Evolutionary conservation across 2,888 invertebrate genomes (phyloP).

Genomic region (Matsumyia berberina): DNA sequence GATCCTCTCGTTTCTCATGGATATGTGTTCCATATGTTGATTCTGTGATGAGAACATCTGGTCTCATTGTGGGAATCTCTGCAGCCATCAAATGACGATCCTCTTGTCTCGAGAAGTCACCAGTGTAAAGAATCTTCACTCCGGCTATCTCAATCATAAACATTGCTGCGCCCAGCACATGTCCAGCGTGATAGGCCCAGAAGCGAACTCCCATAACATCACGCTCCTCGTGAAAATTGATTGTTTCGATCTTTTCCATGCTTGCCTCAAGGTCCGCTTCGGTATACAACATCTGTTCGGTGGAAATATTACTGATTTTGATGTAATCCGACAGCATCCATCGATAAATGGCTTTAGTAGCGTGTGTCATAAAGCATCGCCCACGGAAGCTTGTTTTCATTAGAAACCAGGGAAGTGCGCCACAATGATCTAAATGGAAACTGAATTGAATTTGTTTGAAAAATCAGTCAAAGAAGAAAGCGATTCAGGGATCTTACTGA

Average conservation of each 20-base stretch:
- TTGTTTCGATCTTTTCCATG: constrained; percentile 99
- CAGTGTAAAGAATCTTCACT: constrained; percentile 97
- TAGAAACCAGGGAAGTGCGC: constrained; percentile 98
- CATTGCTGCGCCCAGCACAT: constrained; percentile 99
- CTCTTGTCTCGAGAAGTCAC: constrained; percentile 99
- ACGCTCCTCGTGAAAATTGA: constrained; percentile 99
- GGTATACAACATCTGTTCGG: constrained; percentile 98
- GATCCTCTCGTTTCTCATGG: constrained; percentile 98
- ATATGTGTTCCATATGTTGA: constrained; percentile 99
- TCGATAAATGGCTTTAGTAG: constrained; percentile 99
- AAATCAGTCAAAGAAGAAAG: background rate
- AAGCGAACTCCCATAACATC: constrained; percentile 98
- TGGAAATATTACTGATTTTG: constrained; percentile 98
- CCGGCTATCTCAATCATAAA: constrained; percentile 99
- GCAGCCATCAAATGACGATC: constrained; percentile 99
- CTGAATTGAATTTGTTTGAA: constrained; percentile 85
- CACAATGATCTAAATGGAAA: constrained; percentile 99
- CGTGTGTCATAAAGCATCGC: constrained; percentile 99
- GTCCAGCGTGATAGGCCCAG: constrained; percentile 99
- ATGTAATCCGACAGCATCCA: constrained; percentile 99
- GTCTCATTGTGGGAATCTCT: constrained; percentile 97
- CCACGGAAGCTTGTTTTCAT: constrained; percentile 99
- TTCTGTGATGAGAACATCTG: constrained; percentile 98
- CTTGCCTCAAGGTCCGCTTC: constrained; percentile 98
- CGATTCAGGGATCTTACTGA: constrained; percentile 88